Evolutionary conservation across 2,888 invertebrate genomes (phyloP).

Genomic region (Thereva nobilitata): DNA sequence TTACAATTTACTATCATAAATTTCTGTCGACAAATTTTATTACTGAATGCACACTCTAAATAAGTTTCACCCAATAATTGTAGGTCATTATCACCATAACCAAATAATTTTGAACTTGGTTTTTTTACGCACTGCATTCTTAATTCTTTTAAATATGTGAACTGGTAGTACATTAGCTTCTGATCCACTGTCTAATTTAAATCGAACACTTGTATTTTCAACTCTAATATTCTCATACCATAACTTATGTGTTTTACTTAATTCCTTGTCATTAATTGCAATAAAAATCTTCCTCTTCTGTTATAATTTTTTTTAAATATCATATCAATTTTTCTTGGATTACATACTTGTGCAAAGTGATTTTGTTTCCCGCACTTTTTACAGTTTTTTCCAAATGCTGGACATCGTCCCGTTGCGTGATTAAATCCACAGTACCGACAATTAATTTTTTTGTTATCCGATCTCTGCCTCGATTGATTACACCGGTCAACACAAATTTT

Average conservation of each 20-base stretch:
- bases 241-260: constrained; percentile 1
- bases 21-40: not conserved
- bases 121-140: too few relatives aligned
- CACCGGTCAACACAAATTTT: too few relatives aligned
- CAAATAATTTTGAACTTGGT: not conserved
- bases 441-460: constrained; percentile 8
- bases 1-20: not conserved
- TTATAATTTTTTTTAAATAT: too few relatives aligned
- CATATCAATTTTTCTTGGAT: not conserved
- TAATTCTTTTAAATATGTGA: too few relatives aligned
- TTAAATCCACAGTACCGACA: not conserved
- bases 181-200: not conserved
- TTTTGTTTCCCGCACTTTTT: constrained; percentile 6
- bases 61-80: constrained; percentile 18
- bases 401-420: not conserved
- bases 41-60: constrained; percentile 3
- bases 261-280: not conserved
- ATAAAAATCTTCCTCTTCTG: not conserved
- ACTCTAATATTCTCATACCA: not conserved
- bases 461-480: too few relatives aligned
- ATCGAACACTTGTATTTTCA: not conserved
- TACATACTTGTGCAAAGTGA: constrained; percentile 5
- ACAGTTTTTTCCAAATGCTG: constrained; percentile 3
- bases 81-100: constrained; percentile 27
- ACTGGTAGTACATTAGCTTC: not conserved